phyloP scores from a whole-genome alignment of 2,113 vertebrate species.

The Brachyhypopomus occidentalis region DNA sequence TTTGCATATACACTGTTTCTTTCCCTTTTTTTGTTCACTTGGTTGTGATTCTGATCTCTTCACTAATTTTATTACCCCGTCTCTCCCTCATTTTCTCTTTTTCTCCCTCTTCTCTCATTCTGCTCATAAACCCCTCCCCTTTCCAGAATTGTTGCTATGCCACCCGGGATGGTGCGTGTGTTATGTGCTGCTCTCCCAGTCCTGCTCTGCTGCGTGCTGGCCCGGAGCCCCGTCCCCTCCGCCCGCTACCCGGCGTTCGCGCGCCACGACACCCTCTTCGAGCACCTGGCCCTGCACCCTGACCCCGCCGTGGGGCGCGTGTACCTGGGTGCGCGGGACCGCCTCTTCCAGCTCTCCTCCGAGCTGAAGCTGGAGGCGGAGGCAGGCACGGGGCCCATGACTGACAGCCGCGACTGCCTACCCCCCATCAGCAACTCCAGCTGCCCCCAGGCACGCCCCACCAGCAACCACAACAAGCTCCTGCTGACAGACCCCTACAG shows the following conservation, averaged over 20 bases:
- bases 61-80: too few species aligned
- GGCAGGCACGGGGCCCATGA: constrained; percentile 83
- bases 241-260: constrained; percentile 74
- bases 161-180: constrained; percentile 80
- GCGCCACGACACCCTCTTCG: constrained; percentile 80
- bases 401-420: constrained; percentile 91
- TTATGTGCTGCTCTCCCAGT: constrained; percentile 64
- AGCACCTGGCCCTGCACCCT: constrained; percentile 88
- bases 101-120: background rate
- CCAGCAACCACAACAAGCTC: constrained; percentile 93
- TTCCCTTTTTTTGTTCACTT: background rate
- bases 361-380: constrained; percentile 72
- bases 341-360: constrained; percentile 85
- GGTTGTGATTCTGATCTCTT: too few species aligned
- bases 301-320: constrained; percentile 81
- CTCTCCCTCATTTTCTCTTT: background rate
- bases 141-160: constrained; percentile 87
- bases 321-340: constrained; percentile 90
- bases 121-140: constrained; percentile 4
- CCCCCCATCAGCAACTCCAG: constrained; percentile 84
- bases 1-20: background rate
- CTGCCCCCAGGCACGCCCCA: constrained; percentile 86
- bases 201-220: constrained; percentile 60
- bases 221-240: constrained; percentile 51
- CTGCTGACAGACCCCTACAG: constrained; percentile 83